Conservation (phyloP, 2,888 invertebrate species). For the Antheraea assamensis region DNA sequence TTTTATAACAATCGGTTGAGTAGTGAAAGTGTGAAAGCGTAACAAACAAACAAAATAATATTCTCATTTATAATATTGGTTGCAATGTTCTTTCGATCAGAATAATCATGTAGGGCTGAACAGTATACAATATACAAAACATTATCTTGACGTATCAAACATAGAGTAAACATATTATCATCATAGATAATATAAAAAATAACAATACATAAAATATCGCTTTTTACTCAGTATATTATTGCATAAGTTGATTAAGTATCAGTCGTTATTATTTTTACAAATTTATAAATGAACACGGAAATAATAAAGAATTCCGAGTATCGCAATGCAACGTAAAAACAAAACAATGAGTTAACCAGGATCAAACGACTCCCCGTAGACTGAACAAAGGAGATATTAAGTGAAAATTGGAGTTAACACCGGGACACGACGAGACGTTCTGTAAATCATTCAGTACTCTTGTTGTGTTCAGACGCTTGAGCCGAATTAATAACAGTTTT, state of each 20-base stretch:
- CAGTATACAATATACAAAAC: too few species aligned
- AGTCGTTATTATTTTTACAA: background rate
- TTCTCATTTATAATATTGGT: too few species aligned
- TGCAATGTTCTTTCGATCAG: too few species aligned
- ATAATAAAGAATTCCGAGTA: slow-evolving; percentile 28
- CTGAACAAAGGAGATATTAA: slow-evolving; percentile 55
- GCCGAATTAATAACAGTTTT: slow-evolving; percentile 75
- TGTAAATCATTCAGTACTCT: slow-evolving; percentile 61
- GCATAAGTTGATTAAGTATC: background rate
- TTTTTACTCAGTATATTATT: background rate
- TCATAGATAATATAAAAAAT: too few species aligned
- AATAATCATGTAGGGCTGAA: too few species aligned
- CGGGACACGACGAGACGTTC: slow-evolving; percentile 52
- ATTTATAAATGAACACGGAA: slow-evolving; percentile 24
- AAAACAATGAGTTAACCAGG: slow-evolving; percentile 29
- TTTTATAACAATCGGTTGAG: too few species aligned
- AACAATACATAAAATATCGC: background rate
- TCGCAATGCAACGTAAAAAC: slow-evolving; percentile 32
- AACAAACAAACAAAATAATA: too few species aligned
- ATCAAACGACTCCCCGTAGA: slow-evolving; percentile 49
- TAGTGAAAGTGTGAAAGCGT: too few species aligned
- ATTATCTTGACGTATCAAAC: too few species aligned
- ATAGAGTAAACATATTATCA: too few species aligned
- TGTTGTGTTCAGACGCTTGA: slow-evolving; percentile 34
- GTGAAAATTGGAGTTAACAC: slow-evolving; percentile 50